Base-by-base conservation (phyloP, 2,797 vertebrate species). In the Natrix natrix region DNA sequence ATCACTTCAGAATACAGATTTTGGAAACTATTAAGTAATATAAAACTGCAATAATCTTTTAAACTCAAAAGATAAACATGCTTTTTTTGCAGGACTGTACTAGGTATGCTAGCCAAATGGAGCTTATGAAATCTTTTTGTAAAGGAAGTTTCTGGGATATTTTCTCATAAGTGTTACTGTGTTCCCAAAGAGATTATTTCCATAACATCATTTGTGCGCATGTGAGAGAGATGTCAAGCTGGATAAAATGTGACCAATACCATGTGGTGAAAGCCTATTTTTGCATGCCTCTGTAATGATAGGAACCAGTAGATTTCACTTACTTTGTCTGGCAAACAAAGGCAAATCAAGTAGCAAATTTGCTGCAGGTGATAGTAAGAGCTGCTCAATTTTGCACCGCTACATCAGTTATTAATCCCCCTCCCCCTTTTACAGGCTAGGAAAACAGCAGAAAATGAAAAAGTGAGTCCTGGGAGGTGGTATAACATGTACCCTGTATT, bases 51-150 rank as follows among this genome's bases (percentile, higher is more conserved):
- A 63, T 43, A 59, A 61, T 88, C 48, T 88, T 89, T 91, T 92
- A 92, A 88, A 24, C 52, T 78, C 12, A 74, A 92, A 90, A 88
- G 17, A 78, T 74, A 92, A 90, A 87, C 52, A 78, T 88, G 55
- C 55, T 86, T 17, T 88, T 88, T 88, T 88, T 94, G 52, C 48
- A 61, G 91, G 56, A 55, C 32, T 55, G 63, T 14, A n/a, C 56
- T 59, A 93, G 87, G 24, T 88, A 61, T 8, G n/a, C 24, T 43
- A n/a, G 17, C 11, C 55, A 48, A 59, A 90, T 2, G 22, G 14
- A 26, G 2, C n/a, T 8, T 32, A 90, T 22, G 48, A 55, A 24
- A 69, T 17, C 11, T n/a, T 90, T 28, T 54, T 56, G 26, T 43
- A 52, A 59, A 88, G 13, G 14, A 91, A 55, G 43, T 83, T 54